These are phyloP conservation scores for Acinonyx jubatus DNA, from an alignment of 2,113 vertebrate species.

Conservation along the genomic window DNA sequence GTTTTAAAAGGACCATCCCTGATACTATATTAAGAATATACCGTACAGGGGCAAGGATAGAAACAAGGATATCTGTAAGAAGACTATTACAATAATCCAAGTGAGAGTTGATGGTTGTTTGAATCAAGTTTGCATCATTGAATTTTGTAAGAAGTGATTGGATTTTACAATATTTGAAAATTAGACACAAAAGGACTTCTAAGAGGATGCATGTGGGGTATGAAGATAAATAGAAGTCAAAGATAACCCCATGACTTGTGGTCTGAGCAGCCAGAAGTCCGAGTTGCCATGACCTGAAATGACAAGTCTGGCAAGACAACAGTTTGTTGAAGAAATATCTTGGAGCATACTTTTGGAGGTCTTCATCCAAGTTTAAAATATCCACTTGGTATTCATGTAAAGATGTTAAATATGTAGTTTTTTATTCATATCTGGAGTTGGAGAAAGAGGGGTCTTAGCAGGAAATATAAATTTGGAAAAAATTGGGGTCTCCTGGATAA, in stretches of 20 bases:
- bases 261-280: not conserved
- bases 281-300: not conserved
- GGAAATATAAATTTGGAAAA: not conserved
- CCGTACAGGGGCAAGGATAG: not conserved
- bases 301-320: not conserved
- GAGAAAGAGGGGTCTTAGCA: not conserved
- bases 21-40: not conserved
- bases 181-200: not conserved
- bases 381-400: not conserved
- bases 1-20: not conserved
- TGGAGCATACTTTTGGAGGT: not conserved
- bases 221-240: not conserved
- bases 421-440: not conserved
- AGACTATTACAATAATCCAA: not conserved
- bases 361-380: not conserved
- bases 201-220: not conserved
- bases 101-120: not conserved
- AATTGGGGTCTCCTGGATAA: not conserved
- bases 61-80: not conserved
- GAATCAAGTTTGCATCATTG: not conserved
- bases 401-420: not conserved
- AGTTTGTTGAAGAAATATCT: not conserved
- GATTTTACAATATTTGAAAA: not conserved
- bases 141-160: not conserved
- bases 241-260: not conserved